Base-by-base conservation (phyloP, 2,113 vertebrate genomes). In the Numenius arquata region DNA sequence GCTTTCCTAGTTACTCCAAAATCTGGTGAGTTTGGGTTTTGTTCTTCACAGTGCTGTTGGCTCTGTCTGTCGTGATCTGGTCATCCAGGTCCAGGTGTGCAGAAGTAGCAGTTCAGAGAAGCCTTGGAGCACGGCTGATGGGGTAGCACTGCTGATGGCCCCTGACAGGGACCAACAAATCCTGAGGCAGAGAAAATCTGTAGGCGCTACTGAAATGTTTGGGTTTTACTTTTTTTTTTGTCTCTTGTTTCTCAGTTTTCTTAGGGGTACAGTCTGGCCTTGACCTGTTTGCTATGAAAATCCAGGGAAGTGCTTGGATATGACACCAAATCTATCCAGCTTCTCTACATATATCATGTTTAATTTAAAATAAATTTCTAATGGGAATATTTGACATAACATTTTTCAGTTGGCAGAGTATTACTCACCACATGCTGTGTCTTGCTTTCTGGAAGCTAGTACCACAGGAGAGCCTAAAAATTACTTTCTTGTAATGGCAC, bases 361-460 rank as follows among this genome's bases (percentile, higher is more conserved):
- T 88, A 45, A 85, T 83, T 85, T 79, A 70, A 89, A 87, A 58
- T 88, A 65, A 53, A 92, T 78, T 91, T 92, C 66, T 72, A 26
- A 23, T 20, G 43, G 63, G 58, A 65, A 56, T 91, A 76, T 73
- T 85, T 85, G 58, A 81, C 50, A 45, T 41, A 66, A 58, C 36
- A 8, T 66, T 76, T 91, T 89, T 88, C 85, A 92, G 2, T 38
- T 67, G 75, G 72, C 55, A 90, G 59, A 90, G 55, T 61, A 77
- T 88, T 88, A 38, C 50, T 19, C 47, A 78, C 65, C 21, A 61
- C 40, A 25, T 27, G 38, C 74, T 55, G 20, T 58, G 26, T 71
- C 74, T 71, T 89, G 61, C 45, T 84, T 90, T 79, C 74, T 91
- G n/a, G 55, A 88, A 77, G 36, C 61, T 32, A 38, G 66, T 75